Evolutionary conservation across 2,888 invertebrate species (phyloP), one percentile per base, ranked within the genome.

Genomic region (Lithosia quadra): DNA sequence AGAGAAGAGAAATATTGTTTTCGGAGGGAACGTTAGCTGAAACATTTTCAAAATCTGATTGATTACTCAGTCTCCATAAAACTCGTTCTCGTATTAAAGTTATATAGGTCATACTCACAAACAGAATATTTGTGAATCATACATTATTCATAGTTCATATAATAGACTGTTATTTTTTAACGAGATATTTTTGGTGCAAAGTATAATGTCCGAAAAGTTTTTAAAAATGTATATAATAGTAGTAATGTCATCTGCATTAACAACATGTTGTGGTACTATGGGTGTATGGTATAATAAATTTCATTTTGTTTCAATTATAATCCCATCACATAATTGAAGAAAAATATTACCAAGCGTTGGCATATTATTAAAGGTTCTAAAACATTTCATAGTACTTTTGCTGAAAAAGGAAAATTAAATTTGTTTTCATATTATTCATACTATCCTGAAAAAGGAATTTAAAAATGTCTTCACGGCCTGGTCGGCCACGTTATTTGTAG

Each of bases 381-480:
- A 24, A 39, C 22, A 15, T 60, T 36, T 39, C 36, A 39, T 9
- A 39, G 18, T 22, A 22, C 21, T 59, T 36, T 59, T 15, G 5
- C 36, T 36, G 10, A 36, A 2, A 15, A 22, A n/a, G 1, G 36
- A 36, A 36, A 36, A 22, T 60, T 36, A 13, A 21, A 34, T 22
- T 15, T 59, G 21, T 13, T 60, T 34, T 36, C 34, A 22, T 60
- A 22, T 60, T 15, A 22, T 22, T 36, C 34, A 60, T 34, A 60
- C 21, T 36, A 60, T 39, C 15, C 36, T 22, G 10, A 18, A 15
- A 39, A 39, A 22, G 8, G 5, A 39, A 36, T 22, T 60, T 18
- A 24, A 60, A 60, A 60, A 49, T 60, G 24, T 60, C 15, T 39
- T 60, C 36, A 60, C 22, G 60, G 15, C 22, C 22, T 33, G 15